Percentiles rank a stretch among this genome's conserved stretches.
Evolutionary conservation across 2,113 vertebrate genomes (phyloP).

Genomic region (Microtus pennsylvanicus): DNA sequence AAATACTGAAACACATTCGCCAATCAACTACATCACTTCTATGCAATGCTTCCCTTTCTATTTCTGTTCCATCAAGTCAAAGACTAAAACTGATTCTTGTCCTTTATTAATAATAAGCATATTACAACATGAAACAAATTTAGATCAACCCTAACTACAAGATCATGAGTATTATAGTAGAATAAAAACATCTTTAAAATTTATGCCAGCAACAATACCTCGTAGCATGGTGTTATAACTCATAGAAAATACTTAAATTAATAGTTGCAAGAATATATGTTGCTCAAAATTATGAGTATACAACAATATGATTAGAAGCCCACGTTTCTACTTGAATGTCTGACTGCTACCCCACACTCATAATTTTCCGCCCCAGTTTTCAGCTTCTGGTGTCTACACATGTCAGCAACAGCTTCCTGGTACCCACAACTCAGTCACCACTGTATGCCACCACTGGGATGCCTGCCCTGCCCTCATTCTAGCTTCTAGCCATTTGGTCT

Average conservation of each 20-base stretch:
- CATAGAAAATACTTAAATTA: background rate
- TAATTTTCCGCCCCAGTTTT: background rate
- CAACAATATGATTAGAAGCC: background rate
- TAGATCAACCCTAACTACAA: slow-evolving; percentile 41
- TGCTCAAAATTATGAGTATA: background rate
- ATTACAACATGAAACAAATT: slow-evolving; percentile 43
- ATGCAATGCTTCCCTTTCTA: slow-evolving; percentile 41
- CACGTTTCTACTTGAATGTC: background rate
- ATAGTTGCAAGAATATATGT: background rate
- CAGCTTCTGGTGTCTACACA: background rate
- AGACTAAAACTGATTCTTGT: slow-evolving; percentile 24
- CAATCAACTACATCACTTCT: slow-evolving; percentile 30
- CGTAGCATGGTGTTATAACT: background rate
- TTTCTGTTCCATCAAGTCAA: slow-evolving; percentile 39
- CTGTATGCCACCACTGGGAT: too few species aligned
- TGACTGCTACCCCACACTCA: background rate
- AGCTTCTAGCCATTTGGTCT: background rate
- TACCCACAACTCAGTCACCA: background rate
- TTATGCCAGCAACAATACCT: background rate
- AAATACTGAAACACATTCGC: background rate
- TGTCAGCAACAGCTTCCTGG: background rate
- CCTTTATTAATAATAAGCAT: slow-evolving; percentile 47
- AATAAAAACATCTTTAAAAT: slow-evolving; percentile 40
- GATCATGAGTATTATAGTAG: background rate
- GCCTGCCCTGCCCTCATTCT: background rate